These are phyloP conservation scores for Phyllostomus hastatus DNA, from an alignment of 2,113 vertebrate genomes.

Conservation along the genomic window DNA sequence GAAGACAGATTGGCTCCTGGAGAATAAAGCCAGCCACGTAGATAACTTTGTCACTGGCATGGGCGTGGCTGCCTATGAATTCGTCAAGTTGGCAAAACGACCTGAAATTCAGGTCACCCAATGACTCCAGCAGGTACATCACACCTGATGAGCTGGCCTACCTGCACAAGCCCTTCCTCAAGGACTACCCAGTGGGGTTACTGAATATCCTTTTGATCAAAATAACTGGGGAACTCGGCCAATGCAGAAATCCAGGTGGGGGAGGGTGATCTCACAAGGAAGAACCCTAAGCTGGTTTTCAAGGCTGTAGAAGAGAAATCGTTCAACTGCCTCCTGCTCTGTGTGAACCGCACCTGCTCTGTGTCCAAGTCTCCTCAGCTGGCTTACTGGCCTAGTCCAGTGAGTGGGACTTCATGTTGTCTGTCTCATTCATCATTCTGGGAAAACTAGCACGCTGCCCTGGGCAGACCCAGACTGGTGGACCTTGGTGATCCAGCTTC, in stretches of 20 bases:
- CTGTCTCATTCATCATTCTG: background rate
- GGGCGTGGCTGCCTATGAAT: constrained; percentile 95
- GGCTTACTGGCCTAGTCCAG: background rate
- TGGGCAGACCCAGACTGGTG: constrained; percentile 76
- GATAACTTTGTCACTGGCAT: constrained; percentile 94
- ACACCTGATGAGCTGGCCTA: constrained; percentile 88
- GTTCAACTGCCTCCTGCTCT: background rate
- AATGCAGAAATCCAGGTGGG: background rate
- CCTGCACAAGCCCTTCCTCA: constrained; percentile 90
- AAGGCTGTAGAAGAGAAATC: background rate
- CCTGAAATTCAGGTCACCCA: constrained; percentile 95
- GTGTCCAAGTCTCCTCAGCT: background rate
- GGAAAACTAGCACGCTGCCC: background rate
- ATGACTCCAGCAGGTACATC: constrained; percentile 91
- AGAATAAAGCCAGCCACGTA: constrained; percentile 92
- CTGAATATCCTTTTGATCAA: background rate
- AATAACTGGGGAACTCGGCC: background rate
- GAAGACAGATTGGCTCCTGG: constrained; percentile 93
- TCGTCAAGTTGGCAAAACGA: constrained; percentile 92
- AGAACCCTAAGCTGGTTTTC: background rate
- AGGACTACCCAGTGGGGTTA: constrained; percentile 83
- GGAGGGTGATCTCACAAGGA: background rate
- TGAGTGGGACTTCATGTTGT: background rate
- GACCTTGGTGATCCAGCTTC: constrained; percentile 89
- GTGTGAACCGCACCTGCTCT: background rate